These are phyloP conservation scores for Scaptodrosophila latifasciaeformis DNA, from an alignment of 2,888 invertebrate species.

Conservation along the genomic window DNA sequence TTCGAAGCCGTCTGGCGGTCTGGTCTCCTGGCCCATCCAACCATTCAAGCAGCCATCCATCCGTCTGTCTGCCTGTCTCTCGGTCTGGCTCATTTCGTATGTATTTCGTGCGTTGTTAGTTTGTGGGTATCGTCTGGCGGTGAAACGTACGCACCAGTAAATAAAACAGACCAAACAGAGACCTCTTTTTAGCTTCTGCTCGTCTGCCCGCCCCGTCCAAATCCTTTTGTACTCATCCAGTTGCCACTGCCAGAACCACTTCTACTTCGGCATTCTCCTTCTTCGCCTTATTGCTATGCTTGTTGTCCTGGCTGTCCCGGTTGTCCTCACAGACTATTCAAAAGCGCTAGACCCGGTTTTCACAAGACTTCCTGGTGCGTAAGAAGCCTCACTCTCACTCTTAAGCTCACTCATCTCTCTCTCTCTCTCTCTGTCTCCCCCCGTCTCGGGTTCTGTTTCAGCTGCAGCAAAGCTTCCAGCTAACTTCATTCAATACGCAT, in stretches of 20 bases:
- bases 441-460: too few species aligned
- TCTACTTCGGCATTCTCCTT: too few species aligned
- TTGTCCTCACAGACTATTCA: conserved; percentile 28
- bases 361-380: conserved; percentile 65
- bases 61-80: too few species aligned
- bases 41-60: too few species aligned
- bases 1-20: conserved; percentile 44
- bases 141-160: conserved; percentile 37
- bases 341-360: conserved; percentile 42
- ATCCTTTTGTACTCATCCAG: too few species aligned
- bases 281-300: too few species aligned
- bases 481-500: too few species aligned
- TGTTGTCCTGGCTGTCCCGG: not conserved
- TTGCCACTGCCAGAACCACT: too few species aligned
- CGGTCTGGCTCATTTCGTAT: conserved; percentile 27
- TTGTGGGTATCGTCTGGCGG: conserved; percentile 67
- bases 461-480: too few species aligned
- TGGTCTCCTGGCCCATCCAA: too few species aligned
- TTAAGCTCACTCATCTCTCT: not conserved
- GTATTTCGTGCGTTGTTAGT: conserved; percentile 52
- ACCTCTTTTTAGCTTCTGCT: too few species aligned
- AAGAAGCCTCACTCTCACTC: conserved; percentile 24
- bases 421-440: not conserved
- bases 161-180: conserved; percentile 9
- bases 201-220: conserved; percentile 2